Evolutionary conservation across 2,113 vertebrate genomes (phyloP).

Genomic region (Notarius quadriscutis): DNA sequence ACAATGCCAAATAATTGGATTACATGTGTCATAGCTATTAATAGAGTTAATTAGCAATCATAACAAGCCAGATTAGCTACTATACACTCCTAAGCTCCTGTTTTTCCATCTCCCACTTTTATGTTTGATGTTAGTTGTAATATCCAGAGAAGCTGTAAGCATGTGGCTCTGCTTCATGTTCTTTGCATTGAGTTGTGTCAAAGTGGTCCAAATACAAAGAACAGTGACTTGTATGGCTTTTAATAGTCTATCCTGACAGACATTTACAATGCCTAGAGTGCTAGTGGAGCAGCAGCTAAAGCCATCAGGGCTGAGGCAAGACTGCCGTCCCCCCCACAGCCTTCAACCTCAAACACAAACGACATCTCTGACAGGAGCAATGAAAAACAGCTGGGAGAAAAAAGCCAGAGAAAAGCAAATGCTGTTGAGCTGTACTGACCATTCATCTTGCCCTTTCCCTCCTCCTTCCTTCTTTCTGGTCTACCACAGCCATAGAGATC

Average conservation of each 20-base stretch:
- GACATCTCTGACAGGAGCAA: constrained; percentile 37
- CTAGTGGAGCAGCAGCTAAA: constrained; percentile 52
- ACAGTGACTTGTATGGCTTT: constrained; percentile 36
- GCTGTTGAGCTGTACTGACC: constrained; percentile 27
- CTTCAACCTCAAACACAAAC: constrained; percentile 50
- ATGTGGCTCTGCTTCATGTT: constrained; percentile 23
- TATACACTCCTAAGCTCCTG: not conserved
- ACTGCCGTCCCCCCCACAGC: constrained; percentile 7
- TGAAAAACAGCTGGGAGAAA: constrained; percentile 49
- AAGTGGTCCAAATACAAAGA: constrained; percentile 39
- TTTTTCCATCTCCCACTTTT: not conserved
- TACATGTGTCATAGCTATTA: not conserved
- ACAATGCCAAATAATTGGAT: not conserved
- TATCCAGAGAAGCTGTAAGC: constrained; percentile 14
- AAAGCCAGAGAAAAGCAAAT: constrained; percentile 36
- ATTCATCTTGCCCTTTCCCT: constrained; percentile 20
- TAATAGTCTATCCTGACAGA: constrained; percentile 41
- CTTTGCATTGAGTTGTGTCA: constrained; percentile 25
- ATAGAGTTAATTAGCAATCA: not conserved
- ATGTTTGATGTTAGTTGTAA: constrained; percentile 13
- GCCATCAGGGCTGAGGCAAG: constrained; percentile 44
- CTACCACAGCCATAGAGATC: constrained; percentile 26
- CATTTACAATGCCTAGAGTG: constrained; percentile 45
- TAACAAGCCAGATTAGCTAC: not conserved
- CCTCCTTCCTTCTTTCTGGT: constrained; percentile 32